Evolutionary conservation across 1,140 invertebrate species (phyloP).

Genomic region (Heterodera schachtii): DNA sequence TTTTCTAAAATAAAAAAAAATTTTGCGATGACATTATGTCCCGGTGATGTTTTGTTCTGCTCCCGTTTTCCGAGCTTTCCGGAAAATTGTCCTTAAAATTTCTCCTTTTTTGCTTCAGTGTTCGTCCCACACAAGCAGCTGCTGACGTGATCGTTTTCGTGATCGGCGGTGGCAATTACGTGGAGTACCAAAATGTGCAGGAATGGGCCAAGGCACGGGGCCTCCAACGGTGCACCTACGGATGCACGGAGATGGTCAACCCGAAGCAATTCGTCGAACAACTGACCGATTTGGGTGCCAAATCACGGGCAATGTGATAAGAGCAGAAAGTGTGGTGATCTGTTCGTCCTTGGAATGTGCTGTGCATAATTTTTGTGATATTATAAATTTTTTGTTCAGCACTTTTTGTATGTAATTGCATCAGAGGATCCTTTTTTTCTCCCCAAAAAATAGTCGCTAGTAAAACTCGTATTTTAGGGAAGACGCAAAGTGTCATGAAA

Average conservation of each 20-base stretch:
- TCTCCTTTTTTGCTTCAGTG: background rate
- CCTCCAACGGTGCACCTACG: conserved; percentile 86
- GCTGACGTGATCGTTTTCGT: conserved; percentile 80
- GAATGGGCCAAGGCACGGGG: conserved; percentile 82
- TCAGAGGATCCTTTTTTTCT: too few relatives aligned
- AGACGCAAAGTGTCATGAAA: too few relatives aligned
- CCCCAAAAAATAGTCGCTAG: too few relatives aligned
- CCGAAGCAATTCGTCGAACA: conserved; percentile 40
- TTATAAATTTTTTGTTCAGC: too few relatives aligned
- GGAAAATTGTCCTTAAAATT: background rate
- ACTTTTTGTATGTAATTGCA: too few relatives aligned
- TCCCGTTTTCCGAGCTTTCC: background rate
- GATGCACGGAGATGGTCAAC: conserved; percentile 66
- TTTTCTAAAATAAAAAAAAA: too few relatives aligned
- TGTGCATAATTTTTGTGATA: too few relatives aligned
- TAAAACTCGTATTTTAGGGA: too few relatives aligned
- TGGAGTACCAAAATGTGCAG: conserved; percentile 96
- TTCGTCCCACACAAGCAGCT: conserved; percentile 51
- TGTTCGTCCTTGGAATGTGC: too few relatives aligned
- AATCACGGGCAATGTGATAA: background rate
- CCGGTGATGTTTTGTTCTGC: background rate
- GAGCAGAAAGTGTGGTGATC: too few relatives aligned
- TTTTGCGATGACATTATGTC: too few relatives aligned
- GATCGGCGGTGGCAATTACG: conserved; percentile 97
- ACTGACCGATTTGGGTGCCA: background rate